Evolutionary conservation across 2,797 vertebrate genomes (phyloP), one percentile per base, ranked within the genome.

Genomic region (Falco berigora): DNA sequence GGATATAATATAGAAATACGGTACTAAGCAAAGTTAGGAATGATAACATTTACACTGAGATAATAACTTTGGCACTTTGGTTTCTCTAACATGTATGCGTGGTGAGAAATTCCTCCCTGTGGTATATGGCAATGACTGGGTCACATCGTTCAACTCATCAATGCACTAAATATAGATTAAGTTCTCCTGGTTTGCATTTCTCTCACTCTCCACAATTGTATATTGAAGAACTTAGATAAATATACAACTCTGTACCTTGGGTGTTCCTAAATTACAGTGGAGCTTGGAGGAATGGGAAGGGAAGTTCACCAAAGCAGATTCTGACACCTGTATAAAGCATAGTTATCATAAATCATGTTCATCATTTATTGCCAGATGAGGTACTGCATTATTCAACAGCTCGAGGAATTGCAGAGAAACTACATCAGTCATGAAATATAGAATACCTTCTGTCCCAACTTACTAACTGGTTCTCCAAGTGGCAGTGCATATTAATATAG

Each of bases 261-360:
- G 92, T 94, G 56, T 92, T 94, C 78, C 91, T 93, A 92, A 95
- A 92, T 94, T 94, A 88, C 64, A 78, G 67, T 40, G 76, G 64
- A 96, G 59, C 53, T 84, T 85, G 59, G 38, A 86, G 69, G 66
- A 94, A 92, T 32, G 68, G 86, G 83, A 88, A 84, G 89, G 32
- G 88, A 94, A 94, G 74, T 82, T 90, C 84, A 96, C 79, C 61
- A 93, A 91, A 92, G 40, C 56, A 91, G 74, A 91, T 83, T 92
- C 92, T 94, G 94, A 96, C 91, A 96, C 76, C 86, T 96, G 63
- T 91, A 86, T 55, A 92, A 96, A 96, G 89, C 84, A 90, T 21
- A 74, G 73, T 89, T 91, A 88, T 24, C 67, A 94, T 94, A 94
- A 96, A 95, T 92, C 93, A 71, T 6, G 58, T 73, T 93, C 94